Evolutionary conservation across 2,888 invertebrate genomes (phyloP), one percentile per base, ranked within the genome.

Genomic region (Nasonovia ribisnigri): DNA sequence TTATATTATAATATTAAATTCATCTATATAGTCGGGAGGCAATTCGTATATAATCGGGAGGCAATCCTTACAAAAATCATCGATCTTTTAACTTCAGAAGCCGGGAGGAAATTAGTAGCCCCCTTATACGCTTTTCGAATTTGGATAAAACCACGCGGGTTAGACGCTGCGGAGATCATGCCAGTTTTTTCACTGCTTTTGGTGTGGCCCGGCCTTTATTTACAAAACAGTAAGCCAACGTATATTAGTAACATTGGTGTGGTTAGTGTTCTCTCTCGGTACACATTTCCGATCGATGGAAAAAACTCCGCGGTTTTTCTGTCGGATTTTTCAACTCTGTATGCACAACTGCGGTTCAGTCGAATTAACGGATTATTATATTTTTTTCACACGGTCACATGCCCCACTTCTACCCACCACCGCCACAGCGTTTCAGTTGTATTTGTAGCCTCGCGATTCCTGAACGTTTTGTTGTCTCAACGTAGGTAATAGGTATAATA

Each of bases 381-480:
- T 77, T 90, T 90, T 48, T 88, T 88, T 51, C 36, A 36, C 51
- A 51, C 4, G 20, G 88, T 24, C 67, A 48, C 48, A 48, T 77
- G 13, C 13, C 36, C 48, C 8, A 2, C 16, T n/a, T n/a, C 0
- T 11, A 20, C 20, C 77, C 20, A 77, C 36, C 36, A 20, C 16
- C 36, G 2, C 6, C 11, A n/a, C n/a, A n/a, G n/a, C n/a, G n/a
- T n/a, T n/a, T 0, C 3, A 11, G n/a, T 36, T 36, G 3, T 8
- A 20, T 36, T 36, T 20, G 20, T 8, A 3, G 36, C 8, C 36
- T 77, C 11, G 36, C 3, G 8, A 77, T 42, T 36, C 36, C 36
- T 20, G 20, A 8, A 36, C 8, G 36, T 36, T 36, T 36, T 36
- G 20, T 36, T 8, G 77, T 36, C 36, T 36, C 67, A 16, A n/a